Evolutionary conservation across 2,797 vertebrate species (phyloP).

Genomic region (Tiaroga cobitis): DNA sequence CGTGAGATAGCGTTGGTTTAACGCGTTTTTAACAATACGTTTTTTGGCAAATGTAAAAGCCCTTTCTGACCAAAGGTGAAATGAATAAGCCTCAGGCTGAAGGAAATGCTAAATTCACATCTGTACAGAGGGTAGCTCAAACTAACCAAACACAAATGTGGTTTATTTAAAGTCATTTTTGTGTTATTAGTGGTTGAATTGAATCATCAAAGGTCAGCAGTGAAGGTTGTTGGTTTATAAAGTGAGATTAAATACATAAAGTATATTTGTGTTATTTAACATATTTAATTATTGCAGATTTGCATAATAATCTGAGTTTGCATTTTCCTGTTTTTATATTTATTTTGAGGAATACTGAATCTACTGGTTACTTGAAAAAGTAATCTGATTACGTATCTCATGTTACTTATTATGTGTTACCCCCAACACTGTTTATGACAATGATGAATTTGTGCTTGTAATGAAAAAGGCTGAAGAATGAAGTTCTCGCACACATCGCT

Average conservation of each 20-base stretch:
- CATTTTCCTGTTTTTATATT: background rate
- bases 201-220: background rate
- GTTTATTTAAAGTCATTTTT: background rate
- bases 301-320: background rate
- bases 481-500: background rate
- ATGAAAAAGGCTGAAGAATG: background rate
- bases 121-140: background rate
- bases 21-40: too few relatives aligned
- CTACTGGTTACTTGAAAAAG: background rate
- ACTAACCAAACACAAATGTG: background rate
- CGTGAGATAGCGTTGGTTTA: too few relatives aligned
- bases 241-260: background rate
- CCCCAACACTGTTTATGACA: background rate
- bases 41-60: background rate
- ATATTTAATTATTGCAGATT: background rate
- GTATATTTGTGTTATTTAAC: background rate
- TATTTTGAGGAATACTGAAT: too few relatives aligned
- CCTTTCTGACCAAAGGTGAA: background rate
- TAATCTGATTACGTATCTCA: background rate
- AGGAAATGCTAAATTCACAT: too few relatives aligned
- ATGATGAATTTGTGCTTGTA: slow-evolving; percentile 1
- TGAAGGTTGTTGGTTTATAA: background rate
- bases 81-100: background rate
- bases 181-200: background rate
- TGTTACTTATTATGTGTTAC: background rate